A percentile compares a stretch with the other conserved stretches of the same genome.
Conservation (phyloP, 2,797 vertebrate species). For the Sebastes trivittatus region DNA sequence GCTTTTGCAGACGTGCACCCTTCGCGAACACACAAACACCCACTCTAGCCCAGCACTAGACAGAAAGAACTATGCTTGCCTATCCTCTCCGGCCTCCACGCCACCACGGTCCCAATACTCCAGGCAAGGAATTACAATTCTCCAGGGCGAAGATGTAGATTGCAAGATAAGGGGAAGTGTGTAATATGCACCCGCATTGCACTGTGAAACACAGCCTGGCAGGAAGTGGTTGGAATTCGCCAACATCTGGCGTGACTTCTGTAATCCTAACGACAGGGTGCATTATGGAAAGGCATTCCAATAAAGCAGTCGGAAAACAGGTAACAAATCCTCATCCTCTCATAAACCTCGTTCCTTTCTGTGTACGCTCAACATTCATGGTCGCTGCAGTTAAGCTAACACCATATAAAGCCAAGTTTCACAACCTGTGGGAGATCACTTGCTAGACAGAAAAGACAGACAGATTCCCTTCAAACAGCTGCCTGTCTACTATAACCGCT, state of each 20-base stretch:
- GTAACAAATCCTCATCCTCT: conserved; percentile 1
- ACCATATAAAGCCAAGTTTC: conserved; percentile 17
- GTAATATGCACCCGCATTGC: conserved; percentile 10
- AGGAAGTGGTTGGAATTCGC: conserved; percentile 9
- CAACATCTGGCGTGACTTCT: conserved; percentile 11
- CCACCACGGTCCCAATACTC: conserved; percentile 21
- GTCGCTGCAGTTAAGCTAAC: background rate
- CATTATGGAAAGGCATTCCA: background rate
- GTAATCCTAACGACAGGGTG: background rate
- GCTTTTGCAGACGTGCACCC: conserved; percentile 13
- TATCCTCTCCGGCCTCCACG: conserved; percentile 19
- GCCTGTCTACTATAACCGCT: conserved; percentile 24
- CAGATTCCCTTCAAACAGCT: conserved; percentile 53
- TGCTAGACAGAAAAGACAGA: conserved; percentile 12
- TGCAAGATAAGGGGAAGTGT: conserved; percentile 23
- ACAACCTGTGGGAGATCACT: conserved; percentile 4
- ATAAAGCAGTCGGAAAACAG: background rate
- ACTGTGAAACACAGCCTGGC: background rate
- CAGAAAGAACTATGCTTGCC: conserved; percentile 50
- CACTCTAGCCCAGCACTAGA: conserved; percentile 1
- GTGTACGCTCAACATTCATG: background rate
- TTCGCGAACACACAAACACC: background rate
- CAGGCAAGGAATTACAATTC: conserved; percentile 41
- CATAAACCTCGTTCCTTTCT: background rate
- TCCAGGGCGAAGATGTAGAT: conserved; percentile 42